These are phyloP conservation scores for Drosophila murphyi DNA, from an alignment of 1,140 invertebrate species.

Conservation along the genomic window DNA sequence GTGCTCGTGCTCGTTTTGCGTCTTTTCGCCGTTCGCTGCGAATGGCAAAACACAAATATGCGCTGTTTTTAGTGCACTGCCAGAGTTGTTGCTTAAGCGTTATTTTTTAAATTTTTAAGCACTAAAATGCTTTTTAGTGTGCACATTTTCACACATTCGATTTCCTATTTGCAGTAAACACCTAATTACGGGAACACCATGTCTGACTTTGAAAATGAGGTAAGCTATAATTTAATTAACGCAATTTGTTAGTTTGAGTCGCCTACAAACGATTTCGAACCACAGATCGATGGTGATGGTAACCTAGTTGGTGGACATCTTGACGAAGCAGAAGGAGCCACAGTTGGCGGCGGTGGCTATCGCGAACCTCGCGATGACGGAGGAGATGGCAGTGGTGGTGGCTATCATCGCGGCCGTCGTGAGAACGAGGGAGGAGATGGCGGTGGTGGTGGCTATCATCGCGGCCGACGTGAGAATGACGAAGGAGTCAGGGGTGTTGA, in stretches of 20 bases:
- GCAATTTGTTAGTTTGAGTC: not conserved
- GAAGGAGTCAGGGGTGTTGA: conserved; percentile 5
- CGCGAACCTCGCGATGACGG: conserved; percentile 40
- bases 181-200: conserved; percentile 10
- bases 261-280: no score
- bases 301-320: conserved; percentile 30
- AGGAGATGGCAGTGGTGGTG: conserved; percentile 13
- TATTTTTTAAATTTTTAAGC: not conserved
- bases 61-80: conserved; percentile 7
- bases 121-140: no score
- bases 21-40: conserved; percentile 25
- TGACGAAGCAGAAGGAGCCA: conserved; percentile 12
- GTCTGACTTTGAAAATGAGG: conserved; percentile 64
- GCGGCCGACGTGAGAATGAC: conserved; percentile 18
- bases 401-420: conserved; percentile 29
- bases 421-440: conserved; percentile 31
- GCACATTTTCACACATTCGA: not conserved
- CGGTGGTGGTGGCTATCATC: conserved; percentile 6
- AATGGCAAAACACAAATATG: conserved; percentile 38
- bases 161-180: conserved; percentile 23
- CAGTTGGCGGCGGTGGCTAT: conserved; percentile 20
- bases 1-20: not conserved
- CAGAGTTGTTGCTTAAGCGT: not conserved
- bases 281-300: conserved; percentile 20
- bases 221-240: conserved; percentile 18